Conservation (phyloP, 2,888 invertebrate genomes). For the Caenorhabditis sulstoni region DNA sequence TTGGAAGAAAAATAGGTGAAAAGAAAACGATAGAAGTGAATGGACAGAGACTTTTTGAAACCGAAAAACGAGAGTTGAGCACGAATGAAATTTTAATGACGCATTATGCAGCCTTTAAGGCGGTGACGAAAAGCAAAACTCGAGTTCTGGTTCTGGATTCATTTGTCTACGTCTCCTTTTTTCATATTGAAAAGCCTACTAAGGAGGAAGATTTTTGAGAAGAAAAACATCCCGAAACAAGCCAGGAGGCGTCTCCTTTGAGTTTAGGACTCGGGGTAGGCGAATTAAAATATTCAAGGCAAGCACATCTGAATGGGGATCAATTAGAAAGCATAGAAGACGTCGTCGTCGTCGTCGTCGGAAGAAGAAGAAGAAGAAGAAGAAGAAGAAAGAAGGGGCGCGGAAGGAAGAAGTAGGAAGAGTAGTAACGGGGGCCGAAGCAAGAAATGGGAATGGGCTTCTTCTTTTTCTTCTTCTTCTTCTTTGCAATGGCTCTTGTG, state of each 20-base stretch:
- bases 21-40: slow-evolving; percentile 20
- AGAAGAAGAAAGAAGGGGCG: slow-evolving; percentile 13
- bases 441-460: slow-evolving; percentile 33
- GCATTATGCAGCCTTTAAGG: slow-evolving; percentile 43
- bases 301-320: slow-evolving; percentile 37
- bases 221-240: not conserved
- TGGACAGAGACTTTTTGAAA: slow-evolving; percentile 45
- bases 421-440: slow-evolving; percentile 11
- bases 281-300: slow-evolving; percentile 43
- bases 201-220: too few relatives aligned
- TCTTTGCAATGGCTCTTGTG: too few relatives aligned
- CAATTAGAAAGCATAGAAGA: slow-evolving; percentile 38
- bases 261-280: not conserved
- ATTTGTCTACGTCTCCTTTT: slow-evolving; percentile 12
- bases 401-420: slow-evolving; percentile 5
- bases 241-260: not conserved
- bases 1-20: slow-evolving; percentile 11
- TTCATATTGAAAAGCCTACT: not conserved
- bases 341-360: slow-evolving; percentile 12
- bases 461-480: not conserved
- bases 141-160: slow-evolving; percentile 12
- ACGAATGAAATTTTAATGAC: slow-evolving; percentile 57
- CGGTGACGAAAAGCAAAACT: slow-evolving; percentile 25
- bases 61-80: slow-evolving; percentile 28
- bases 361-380: slow-evolving; percentile 1